Percentiles rank a stretch among this genome's conserved stretches.
Conservation (phyloP, 2,113 vertebrate genomes). For the Garra rufa region DNA sequence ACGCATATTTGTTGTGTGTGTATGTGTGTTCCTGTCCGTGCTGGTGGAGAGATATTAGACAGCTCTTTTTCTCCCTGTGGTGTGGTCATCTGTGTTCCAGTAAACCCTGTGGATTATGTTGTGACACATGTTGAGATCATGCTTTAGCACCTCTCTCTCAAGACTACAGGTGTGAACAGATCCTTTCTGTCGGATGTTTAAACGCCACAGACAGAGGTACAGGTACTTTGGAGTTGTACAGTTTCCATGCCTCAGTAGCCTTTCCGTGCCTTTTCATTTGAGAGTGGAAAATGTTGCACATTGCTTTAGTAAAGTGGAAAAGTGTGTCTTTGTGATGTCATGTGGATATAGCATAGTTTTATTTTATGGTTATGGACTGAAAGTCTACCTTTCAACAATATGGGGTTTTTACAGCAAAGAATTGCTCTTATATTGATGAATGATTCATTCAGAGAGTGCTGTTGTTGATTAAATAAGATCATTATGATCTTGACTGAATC, state of each 20-base stretch:
- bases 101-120: slow-evolving; percentile 86
- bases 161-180: slow-evolving; percentile 91
- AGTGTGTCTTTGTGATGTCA: not conserved
- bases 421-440: not conserved
- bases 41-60: not conserved
- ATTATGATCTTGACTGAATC: not conserved
- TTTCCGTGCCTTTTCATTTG: not conserved
- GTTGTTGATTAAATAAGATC: not conserved
- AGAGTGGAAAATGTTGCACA: not conserved
- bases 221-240: slow-evolving; percentile 50
- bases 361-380: not conserved
- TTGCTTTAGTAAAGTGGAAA: not conserved
- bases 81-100: slow-evolving; percentile 80
- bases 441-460: not conserved
- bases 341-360: not conserved
- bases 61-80: slow-evolving; percentile 65
- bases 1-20: not conserved
- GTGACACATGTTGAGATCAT: slow-evolving; percentile 92
- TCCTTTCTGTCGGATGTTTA: slow-evolving; percentile 86
- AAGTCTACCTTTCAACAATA: not conserved
- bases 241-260: not conserved
- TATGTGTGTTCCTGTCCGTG: not conserved
- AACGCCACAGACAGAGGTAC: slow-evolving; percentile 71
- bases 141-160: slow-evolving; percentile 90
- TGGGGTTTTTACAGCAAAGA: not conserved